Conservation (phyloP, 37 sponge, comb jelly and placozoan genomes). For the Spongilla lacustris region DNA sequence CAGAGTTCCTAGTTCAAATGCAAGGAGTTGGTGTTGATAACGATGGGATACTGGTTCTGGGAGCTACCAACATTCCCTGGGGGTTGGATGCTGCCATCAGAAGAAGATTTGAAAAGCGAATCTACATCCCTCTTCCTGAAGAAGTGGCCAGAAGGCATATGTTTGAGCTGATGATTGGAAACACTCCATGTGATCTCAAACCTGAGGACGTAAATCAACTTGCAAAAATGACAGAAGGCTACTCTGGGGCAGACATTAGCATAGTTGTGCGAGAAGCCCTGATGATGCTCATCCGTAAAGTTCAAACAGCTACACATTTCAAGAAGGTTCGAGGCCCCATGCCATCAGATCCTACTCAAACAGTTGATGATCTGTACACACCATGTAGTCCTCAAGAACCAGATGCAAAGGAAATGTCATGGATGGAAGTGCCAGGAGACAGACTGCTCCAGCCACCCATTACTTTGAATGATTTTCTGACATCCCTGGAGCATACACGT, state of each 20-base stretch:
- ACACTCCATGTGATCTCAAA: conserved; percentile 65
- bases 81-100: conserved; percentile 93
- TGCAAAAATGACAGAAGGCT: conserved; percentile 83
- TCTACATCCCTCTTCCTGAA: conserved; percentile 99
- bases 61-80: conserved; percentile 99
- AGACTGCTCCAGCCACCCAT: conserved; percentile 86
- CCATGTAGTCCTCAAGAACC: conserved; percentile 73
- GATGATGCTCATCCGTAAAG: conserved; percentile 95
- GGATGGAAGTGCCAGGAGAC: conserved; percentile 90
- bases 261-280: conserved; percentile 94
- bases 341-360: conserved; percentile 15
- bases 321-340: conserved; percentile 56
- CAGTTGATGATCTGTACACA: conserved; percentile 50
- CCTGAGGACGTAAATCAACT: conserved; percentile 63
- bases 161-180: conserved; percentile 91
- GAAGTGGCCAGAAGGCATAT: conserved; percentile 77
- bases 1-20: conserved; percentile 99
- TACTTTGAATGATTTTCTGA: conserved; percentile 77
- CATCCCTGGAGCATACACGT: conserved; percentile 74
- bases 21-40: conserved; percentile 91
- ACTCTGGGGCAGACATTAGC: conserved; percentile 96
- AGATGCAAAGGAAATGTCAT: conserved; percentile 87
- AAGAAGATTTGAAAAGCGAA: conserved; percentile 96
- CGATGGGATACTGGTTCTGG: conserved; percentile 94
- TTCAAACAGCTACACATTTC: conserved; percentile 98